Conservation (phyloP, 1,140 invertebrate species). For the Bombus consobrinus region DNA sequence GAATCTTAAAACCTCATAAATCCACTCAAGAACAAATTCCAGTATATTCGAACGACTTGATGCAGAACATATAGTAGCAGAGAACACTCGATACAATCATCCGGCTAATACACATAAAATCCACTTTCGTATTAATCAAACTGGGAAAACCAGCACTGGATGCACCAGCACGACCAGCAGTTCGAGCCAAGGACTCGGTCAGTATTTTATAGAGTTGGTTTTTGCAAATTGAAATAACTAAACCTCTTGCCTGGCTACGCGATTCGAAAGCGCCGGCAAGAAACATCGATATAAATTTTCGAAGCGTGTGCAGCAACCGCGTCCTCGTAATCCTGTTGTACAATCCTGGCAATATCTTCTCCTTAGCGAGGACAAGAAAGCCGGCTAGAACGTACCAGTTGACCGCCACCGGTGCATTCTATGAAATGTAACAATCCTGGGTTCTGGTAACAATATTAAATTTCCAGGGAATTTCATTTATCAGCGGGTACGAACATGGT, state of each 20-base stretch:
- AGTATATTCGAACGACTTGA: neutral
- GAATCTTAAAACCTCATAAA: neutral
- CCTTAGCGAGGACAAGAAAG: constrained; percentile 71
- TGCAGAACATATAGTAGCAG: neutral
- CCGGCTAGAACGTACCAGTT: constrained; percentile 48
- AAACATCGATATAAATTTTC: constrained; percentile 68
- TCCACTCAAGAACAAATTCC: neutral
- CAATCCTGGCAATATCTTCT: constrained; percentile 75
- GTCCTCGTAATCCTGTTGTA: constrained; percentile 73
- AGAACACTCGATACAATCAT: neutral
- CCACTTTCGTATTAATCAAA: neutral
- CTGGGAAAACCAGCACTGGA: neutral
- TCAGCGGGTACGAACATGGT: constrained; percentile 41
- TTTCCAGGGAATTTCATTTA: constrained; percentile 73
- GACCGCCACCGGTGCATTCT: constrained; percentile 50
- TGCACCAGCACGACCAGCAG: neutral
- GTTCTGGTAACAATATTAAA: constrained; percentile 66
- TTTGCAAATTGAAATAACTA: constrained; percentile 56
- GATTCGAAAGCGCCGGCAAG: constrained; percentile 40
- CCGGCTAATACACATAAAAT: neutral
- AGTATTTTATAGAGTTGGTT: constrained; percentile 49
- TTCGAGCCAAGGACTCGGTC: neutral
- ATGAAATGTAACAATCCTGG: constrained; percentile 66
- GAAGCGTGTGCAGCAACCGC: constrained; percentile 63
- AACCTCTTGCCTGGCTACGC: neutral